A percentile compares a stretch with the other conserved stretches of the same genome.
phyloP scores from a whole-genome alignment of 1,140 invertebrate genomes.

The Papilio xuthus region DNA sequence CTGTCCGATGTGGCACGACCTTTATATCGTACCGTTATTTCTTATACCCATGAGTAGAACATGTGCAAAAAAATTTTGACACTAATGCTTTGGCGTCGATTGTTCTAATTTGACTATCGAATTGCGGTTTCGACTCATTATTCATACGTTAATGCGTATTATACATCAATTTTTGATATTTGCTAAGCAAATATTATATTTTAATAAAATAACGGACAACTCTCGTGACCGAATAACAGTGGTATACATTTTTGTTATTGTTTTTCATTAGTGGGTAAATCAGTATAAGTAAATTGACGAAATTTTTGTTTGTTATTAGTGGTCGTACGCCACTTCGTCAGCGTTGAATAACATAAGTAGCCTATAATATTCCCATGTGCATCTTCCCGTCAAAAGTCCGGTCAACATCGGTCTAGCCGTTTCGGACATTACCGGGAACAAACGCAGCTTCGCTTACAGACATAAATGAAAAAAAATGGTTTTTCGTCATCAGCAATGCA shows the following conservation, averaged over 20 bases:
- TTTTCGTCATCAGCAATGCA: too few species aligned
- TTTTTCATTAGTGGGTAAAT: not conserved
- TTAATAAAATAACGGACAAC: not conserved
- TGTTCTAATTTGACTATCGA: conserved; percentile 26
- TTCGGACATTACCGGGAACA: too few species aligned
- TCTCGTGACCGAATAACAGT: not conserved
- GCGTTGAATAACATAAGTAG: too few species aligned
- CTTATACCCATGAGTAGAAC: not conserved
- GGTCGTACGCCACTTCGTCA: too few species aligned
- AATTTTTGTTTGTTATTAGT: too few species aligned
- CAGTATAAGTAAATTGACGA: too few species aligned
- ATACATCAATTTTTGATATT: not conserved
- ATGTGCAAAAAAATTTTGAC: conserved; percentile 5
- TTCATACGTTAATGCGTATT: not conserved
- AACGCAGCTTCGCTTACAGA: too few species aligned
- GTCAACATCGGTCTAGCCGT: too few species aligned
- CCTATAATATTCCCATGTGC: too few species aligned
- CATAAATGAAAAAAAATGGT: too few species aligned
- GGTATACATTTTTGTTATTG: not conserved
- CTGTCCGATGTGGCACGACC: not conserved
- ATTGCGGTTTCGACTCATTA: conserved; percentile 14
- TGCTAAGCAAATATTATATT: not conserved
- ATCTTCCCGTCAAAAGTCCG: too few species aligned
- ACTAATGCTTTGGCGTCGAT: conserved; percentile 15
- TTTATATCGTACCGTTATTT: conserved; percentile 28